Base-by-base conservation (phyloP, 2,113 vertebrate species). In the Urocitellus parryii region DNA sequence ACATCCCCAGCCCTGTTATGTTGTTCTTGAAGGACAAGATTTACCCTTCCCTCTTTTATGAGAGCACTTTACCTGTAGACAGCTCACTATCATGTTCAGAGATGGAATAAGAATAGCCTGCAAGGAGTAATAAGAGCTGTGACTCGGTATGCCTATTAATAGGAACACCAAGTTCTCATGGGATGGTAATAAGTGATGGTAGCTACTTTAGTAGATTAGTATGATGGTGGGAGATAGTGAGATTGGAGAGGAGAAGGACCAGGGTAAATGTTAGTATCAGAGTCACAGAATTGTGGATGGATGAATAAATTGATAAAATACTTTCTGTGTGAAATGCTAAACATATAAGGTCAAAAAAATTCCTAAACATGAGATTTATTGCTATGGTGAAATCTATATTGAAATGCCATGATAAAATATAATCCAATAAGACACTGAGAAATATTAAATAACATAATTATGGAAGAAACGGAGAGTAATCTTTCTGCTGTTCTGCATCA, bases 361-460 rank as follows among this genome's bases (percentile, higher is more conserved):
- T 51, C 14, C 22, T 37, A 32, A 76, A 63, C 16, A 63, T 65
- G 13, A 1, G 0, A 1, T 77, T 32, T 51, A 56, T 42, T 13
- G 14, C 20, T 48, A n/a, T 48, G 9, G 12, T 72, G 29, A 92
- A 88, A 73, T 56, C 22, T 63, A 80, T 10, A 80, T 6, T 73
- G 84, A 94, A 96, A 92, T 84, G 51, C 0, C 61, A 74, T 81
- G 20, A 73, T 80, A 88, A 92, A 81, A 82, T 27, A 20, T 25
- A 94, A 89, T 83, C 16, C 27, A 86, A 16, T 86, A 95, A 80
- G n/a, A 89, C 80, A 70, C 14, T 80, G n/a, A 92, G 14, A 32
- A 85, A 20, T 63, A 53, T 91, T 91, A 83, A 91, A 78, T 92
- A 88, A 84, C 94, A 94, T 63, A 89, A 91, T 93, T 80, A 76